Evolutionary conservation across 2,888 invertebrate genomes (phyloP), one percentile per base, ranked within the genome.

Genomic region (Ormyrus labotus): DNA sequence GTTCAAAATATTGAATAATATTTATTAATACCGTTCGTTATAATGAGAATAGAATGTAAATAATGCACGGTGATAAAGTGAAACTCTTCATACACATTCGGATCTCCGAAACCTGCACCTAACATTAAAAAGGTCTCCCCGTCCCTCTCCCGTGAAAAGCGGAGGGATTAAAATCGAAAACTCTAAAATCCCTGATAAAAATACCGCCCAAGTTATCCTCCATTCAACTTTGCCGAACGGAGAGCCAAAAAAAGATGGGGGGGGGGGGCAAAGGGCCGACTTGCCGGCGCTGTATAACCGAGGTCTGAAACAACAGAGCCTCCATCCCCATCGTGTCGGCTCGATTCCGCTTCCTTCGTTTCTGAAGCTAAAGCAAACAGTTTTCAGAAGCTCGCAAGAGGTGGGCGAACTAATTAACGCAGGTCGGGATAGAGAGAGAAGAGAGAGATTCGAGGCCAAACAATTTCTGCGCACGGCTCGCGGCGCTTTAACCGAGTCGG

Each of bases 351-450:
- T 83, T 83, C 80, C 76, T 67, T 67, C 78, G 76, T n/a, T n/a
- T n/a, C n/a, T 5, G 85, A 84, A 87, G 84, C 85, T 74, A 88
- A 88, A 84, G 85, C 86, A 88, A 89, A 89, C 88, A 88, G 84
- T 88, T 88, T 87, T 87, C 85, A 85, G 76, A 83, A 84, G 81
- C 81, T 34, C 34, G 34, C 34, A 2, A 34, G 34, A 34, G 34
- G 34, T 34, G 34, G 83, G 84, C 86, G 86, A 87, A 88, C 88
- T 89, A 89, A 89, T 89, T 89, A 89, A 88, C 86, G 88, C 86
- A 34, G 34, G 2, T 34, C 2, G 86, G 82, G 19, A 67, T 63
- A 47, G 61, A 58, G 53, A 34, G 53, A 51, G 34, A 34, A 7
- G 13, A 47, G 61, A 58, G 53, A 34, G 53, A 51, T 34, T 19